Percentiles rank a stretch among this genome's conserved stretches.
Conservation (phyloP, 1,140 invertebrate species). For the Caenorhabditis brenneri region DNA sequence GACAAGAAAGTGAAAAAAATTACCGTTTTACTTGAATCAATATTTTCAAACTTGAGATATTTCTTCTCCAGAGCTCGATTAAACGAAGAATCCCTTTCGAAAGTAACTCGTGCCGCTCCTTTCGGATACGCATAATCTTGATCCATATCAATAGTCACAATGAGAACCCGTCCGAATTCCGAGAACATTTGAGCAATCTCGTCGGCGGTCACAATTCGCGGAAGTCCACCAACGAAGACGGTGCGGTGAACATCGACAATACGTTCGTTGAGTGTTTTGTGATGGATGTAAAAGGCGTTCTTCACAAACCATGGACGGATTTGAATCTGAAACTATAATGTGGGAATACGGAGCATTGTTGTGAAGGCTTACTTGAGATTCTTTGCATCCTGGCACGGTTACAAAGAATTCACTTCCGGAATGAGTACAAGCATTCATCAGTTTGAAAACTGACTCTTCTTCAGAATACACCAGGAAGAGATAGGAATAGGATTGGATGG, state of each 20-base stretch:
- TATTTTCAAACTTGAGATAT: not conserved
- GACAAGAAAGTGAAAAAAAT: not conserved
- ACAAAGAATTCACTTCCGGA: not conserved
- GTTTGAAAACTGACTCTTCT: not conserved
- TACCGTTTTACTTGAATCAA: slow-evolving; percentile 25
- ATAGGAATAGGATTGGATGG: not conserved
- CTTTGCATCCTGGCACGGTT: not conserved
- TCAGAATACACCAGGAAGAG: not conserved
- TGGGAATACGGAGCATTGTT: not conserved
- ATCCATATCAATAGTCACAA: slow-evolving; percentile 21
- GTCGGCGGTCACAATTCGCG: slow-evolving; percentile 7
- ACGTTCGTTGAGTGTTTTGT: not conserved
- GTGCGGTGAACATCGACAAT: slow-evolving; percentile 9
- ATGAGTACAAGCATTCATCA: not conserved
- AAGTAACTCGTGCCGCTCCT: not conserved
- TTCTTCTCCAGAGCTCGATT: not conserved
- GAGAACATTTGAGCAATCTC: slow-evolving; percentile 6
- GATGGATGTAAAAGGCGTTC: not conserved
- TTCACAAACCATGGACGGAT: slow-evolving; percentile 19
- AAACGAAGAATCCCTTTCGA: slow-evolving; percentile 9
- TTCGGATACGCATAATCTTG: slow-evolving; percentile 19
- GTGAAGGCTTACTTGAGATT: not conserved
- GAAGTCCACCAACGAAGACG: slow-evolving; percentile 1
- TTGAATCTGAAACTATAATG: not conserved
- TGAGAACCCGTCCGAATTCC: slow-evolving; percentile 6